phyloP scores from a whole-genome alignment of 2,113 vertebrate species.

The Myotis lucifugus region DNA sequence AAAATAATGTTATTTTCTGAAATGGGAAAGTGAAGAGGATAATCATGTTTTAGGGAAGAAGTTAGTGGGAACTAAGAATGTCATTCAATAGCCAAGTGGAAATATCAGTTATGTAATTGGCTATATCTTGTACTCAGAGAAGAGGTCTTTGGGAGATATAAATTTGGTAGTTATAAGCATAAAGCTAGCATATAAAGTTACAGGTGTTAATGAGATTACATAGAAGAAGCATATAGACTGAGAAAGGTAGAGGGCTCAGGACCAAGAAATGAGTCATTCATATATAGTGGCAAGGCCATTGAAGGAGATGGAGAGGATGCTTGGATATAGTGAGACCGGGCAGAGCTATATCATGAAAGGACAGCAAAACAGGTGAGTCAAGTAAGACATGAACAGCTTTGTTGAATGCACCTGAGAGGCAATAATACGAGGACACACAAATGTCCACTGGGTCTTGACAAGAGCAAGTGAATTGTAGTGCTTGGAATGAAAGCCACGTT shows the following conservation, averaged over 20 bases:
- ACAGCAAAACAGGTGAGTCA: neutral
- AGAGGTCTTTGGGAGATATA: neutral
- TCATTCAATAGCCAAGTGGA: neutral
- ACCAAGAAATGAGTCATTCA: neutral
- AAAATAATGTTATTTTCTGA: conserved; percentile 12
- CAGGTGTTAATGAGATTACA: neutral
- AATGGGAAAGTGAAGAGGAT: neutral
- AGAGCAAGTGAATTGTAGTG: neutral
- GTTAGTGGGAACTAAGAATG: neutral
- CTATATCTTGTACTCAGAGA: neutral
- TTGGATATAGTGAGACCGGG: neutral
- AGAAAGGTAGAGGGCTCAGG: neutral
- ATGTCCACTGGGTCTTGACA: neutral
- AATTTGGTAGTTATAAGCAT: neutral
- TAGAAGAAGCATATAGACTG: neutral
- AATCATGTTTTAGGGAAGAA: neutral
- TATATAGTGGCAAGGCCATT: neutral
- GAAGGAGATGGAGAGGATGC: neutral
- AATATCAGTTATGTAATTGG: neutral
- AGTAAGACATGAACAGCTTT: neutral
- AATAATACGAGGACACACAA: neutral
- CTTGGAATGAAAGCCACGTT: neutral
- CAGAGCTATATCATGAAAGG: neutral
- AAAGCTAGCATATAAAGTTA: neutral
- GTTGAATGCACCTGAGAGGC: neutral